These are phyloP conservation scores for sheep (Ovis aries) DNA, from an alignment of 2,113 vertebrate species.

Conservation along the genomic window ARS-UI_Ramb_v3.0 NC_056056.1:177870501-177871000, in stretches of 20 bases:
- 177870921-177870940: neutral
- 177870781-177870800: neutral
- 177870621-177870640: neutral
- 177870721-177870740: neutral
- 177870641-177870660: neutral
- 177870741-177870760: neutral
- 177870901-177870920: neutral
- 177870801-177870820: neutral
- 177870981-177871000: neutral
- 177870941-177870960: neutral
- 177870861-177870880: neutral
- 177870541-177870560: neutral
- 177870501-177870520: neutral
- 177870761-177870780: neutral
- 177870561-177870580: neutral
- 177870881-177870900: neutral
- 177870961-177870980: neutral
- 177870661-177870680: neutral
- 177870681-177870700: neutral
- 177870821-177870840: neutral
- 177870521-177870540: neutral
- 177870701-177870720: neutral
- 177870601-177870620: neutral
- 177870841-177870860: neutral
- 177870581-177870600: neutral